phyloP scores from a whole-genome alignment of 2,113 vertebrate species.

The Larimichthys polyactis region DNA sequence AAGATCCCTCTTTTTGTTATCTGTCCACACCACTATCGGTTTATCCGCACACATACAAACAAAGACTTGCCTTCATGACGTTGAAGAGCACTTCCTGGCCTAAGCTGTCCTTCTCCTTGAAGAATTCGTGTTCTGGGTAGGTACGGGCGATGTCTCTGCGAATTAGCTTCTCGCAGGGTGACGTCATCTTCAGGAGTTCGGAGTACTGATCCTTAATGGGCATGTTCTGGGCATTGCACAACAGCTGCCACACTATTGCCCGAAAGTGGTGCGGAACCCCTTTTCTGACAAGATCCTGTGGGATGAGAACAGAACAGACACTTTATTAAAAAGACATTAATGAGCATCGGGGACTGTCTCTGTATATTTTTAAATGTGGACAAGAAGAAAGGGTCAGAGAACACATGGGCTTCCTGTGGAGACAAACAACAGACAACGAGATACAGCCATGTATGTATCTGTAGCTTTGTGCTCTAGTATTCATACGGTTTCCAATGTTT shows the following conservation, averaged over 20 bases:
- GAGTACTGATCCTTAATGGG: conserved; percentile 99
- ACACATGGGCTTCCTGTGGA: background rate
- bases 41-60: background rate
- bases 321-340: background rate
- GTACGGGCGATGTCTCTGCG: conserved; percentile 98
- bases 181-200: conserved; percentile 98
- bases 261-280: conserved; percentile 98
- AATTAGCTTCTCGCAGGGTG: conserved; percentile 97
- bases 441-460: background rate
- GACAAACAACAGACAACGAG: background rate
- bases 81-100: conserved; percentile 99
- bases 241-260: conserved; percentile 97
- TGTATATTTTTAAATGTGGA: background rate
- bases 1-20: background rate
- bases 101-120: conserved; percentile 98
- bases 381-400: background rate
- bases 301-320: background rate
- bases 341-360: background rate
- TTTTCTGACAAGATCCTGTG: conserved; percentile 95
- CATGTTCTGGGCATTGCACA: conserved; percentile 96
- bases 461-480: background rate
- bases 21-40: conserved; percentile 1
- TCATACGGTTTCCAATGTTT: conserved; percentile 41
- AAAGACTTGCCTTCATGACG: conserved; percentile 95
- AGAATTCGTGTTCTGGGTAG: conserved; percentile 98